Percentiles rank a stretch among this genome's conserved stretches.
phyloP scores from a whole-genome alignment of 2,113 vertebrate genomes.

The Xenus cinereus region DNA sequence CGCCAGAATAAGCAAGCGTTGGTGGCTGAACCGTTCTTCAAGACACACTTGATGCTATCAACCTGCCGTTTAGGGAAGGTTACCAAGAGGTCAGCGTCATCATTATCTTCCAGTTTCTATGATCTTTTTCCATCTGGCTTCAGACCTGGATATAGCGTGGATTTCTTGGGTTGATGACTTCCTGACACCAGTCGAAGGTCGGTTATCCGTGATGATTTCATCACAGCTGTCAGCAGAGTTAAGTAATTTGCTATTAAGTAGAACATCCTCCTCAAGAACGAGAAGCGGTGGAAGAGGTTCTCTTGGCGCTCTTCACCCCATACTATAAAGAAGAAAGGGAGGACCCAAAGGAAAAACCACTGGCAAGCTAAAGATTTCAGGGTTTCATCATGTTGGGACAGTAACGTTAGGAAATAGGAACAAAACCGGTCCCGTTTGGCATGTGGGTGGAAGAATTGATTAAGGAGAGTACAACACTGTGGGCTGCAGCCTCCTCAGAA shows the following conservation, averaged over 20 bases:
- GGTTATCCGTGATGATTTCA: neutral
- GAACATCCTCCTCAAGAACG: neutral
- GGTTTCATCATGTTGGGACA: neutral
- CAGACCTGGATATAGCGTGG: neutral
- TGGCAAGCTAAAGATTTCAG: neutral
- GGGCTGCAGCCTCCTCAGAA: neutral
- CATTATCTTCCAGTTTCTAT: constrained; percentile 24
- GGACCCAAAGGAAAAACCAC: neutral
- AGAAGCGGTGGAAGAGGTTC: neutral
- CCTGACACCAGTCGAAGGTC: neutral
- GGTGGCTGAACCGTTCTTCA: neutral
- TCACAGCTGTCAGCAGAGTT: neutral
- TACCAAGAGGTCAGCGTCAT: constrained; percentile 25
- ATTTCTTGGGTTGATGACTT: constrained; percentile 42
- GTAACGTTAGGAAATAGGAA: neutral
- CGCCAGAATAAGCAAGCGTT: neutral
- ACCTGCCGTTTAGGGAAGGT: neutral
- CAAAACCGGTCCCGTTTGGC: neutral
- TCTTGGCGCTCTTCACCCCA: neutral
- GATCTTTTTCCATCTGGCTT: constrained; percentile 51
- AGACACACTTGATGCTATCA: constrained; percentile 31
- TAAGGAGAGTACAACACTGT: neutral
- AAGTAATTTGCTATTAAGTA: neutral
- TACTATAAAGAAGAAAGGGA: neutral
- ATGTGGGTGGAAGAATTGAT: neutral